phyloP scores from a whole-genome alignment of 2,113 vertebrate genomes.

The Channa maculata region DNA sequence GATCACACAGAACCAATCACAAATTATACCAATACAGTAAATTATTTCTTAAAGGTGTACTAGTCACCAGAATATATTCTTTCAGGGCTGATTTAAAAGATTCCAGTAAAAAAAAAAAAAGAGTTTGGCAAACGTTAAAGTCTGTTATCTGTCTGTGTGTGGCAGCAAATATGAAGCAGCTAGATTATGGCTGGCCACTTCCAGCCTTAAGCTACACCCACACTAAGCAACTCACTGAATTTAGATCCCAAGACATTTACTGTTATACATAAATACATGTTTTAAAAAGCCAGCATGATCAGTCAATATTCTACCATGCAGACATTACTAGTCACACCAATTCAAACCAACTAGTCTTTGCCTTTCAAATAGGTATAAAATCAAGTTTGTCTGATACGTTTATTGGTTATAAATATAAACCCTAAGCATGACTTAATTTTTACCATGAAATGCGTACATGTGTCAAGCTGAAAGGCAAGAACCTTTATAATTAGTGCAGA shows the following conservation, averaged over 20 bases:
- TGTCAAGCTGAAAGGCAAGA: not conserved
- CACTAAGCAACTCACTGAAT: slow-evolving; percentile 15
- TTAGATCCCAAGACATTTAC: slow-evolving; percentile 19
- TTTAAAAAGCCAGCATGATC: not conserved
- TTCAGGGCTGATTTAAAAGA: not conserved
- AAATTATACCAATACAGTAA: slow-evolving; percentile 6
- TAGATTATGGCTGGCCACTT: slow-evolving; percentile 19
- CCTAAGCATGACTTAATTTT: not conserved
- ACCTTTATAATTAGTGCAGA: not conserved
- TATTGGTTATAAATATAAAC: too few relatives aligned
- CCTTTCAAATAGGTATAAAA: too few relatives aligned
- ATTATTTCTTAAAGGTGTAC: slow-evolving; percentile 9
- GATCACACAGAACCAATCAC: slow-evolving; percentile 3
- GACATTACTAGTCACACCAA: too few relatives aligned
- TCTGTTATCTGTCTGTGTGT: not conserved
- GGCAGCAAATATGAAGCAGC: slow-evolving; percentile 4
- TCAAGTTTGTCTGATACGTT: too few relatives aligned
- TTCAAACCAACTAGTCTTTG: too few relatives aligned
- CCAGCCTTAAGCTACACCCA: slow-evolving; percentile 30
- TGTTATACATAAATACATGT: not conserved
- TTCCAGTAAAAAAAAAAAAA: not conserved
- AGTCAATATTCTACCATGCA: not conserved
- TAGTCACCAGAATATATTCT: not conserved
- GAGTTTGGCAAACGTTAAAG: not conserved
- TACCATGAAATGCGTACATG: not conserved